Conservation (phyloP, 2,797 vertebrate genomes). For the Sebastes diaconus region DNA sequence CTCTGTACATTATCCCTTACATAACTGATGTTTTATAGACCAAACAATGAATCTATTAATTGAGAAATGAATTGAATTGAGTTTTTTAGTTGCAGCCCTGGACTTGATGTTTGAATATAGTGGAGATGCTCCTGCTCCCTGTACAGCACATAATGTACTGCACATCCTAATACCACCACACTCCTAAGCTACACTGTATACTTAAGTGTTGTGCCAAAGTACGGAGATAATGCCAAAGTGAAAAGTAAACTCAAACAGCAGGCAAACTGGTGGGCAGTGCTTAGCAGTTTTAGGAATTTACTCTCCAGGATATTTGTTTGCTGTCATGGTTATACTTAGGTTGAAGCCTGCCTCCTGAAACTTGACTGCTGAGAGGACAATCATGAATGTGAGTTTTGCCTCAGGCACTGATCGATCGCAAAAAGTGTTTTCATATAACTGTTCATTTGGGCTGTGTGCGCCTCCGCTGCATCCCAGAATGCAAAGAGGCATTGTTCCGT, state of each 20-base stretch:
- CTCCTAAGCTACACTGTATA: neutral
- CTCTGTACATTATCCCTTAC: fast-evolving
- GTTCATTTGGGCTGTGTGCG: conserved; percentile 70
- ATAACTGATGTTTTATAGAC: neutral
- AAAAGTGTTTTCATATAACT: conserved; percentile 76
- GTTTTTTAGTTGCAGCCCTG: too few species aligned
- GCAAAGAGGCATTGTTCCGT: conserved; percentile 70
- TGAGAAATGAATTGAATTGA: neutral
- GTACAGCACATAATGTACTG: neutral
- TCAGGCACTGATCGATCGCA: conserved; percentile 75
- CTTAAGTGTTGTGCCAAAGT: conserved; percentile 18
- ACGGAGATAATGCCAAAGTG: conserved; percentile 41
- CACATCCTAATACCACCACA: neutral
- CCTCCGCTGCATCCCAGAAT: conserved; percentile 66
- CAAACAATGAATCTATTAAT: neutral
- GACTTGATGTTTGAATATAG: neutral
- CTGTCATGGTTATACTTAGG: conserved; percentile 63
- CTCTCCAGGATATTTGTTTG: conserved; percentile 65
- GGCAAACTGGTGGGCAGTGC: conserved; percentile 49
- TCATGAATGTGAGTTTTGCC: conserved; percentile 79
- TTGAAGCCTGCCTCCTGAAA: conserved; percentile 69
- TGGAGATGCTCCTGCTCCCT: neutral
- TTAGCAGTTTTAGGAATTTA: conserved; percentile 49
- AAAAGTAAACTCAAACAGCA: conserved; percentile 48
- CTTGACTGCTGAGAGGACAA: conserved; percentile 73